phyloP scores from a whole-genome alignment of 1,140 invertebrate genomes.

The Drosophila quadrilineata region DNA sequence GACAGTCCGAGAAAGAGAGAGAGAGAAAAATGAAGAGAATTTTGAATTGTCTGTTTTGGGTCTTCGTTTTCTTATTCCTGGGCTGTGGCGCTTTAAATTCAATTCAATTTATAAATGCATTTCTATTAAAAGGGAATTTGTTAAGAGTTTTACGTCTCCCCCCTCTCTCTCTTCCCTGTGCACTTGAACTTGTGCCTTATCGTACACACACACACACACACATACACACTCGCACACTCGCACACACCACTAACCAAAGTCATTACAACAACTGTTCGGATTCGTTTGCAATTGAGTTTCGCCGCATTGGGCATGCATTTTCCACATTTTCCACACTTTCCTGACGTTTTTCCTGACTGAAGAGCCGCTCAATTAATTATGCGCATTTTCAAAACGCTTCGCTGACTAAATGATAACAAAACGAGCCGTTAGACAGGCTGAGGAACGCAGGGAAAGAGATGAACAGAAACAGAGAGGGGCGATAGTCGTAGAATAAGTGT shows the following conservation, averaged over 20 bases:
- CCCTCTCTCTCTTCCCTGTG: constrained; percentile 13
- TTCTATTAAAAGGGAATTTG: constrained; percentile 41
- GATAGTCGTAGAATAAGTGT: background rate
- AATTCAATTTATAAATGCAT: constrained; percentile 49
- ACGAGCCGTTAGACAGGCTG: too few species aligned
- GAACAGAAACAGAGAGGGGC: too few species aligned
- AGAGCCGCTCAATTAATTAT: constrained; percentile 48
- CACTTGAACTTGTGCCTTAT: constrained; percentile 48
- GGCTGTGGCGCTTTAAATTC: constrained; percentile 31
- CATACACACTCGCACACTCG: background rate
- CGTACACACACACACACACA: constrained; percentile 1
- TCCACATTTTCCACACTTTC: background rate
- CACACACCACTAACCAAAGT: background rate
- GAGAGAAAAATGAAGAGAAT: background rate
- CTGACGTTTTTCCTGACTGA: background rate
- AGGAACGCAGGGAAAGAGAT: too few species aligned
- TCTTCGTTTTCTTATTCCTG: background rate
- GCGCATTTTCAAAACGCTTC: constrained; percentile 46
- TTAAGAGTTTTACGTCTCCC: constrained; percentile 43
- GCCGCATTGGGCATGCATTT: constrained; percentile 16
- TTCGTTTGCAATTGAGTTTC: constrained; percentile 43
- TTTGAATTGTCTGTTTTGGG: too few species aligned
- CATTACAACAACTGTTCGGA: constrained; percentile 39
- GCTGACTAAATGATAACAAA: constrained; percentile 39
- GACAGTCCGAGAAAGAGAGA: background rate